Evolutionary conservation across 2,888 invertebrate species (phyloP), one percentile per base, ranked within the genome.

Genomic region (Steromphala cineraria): DNA sequence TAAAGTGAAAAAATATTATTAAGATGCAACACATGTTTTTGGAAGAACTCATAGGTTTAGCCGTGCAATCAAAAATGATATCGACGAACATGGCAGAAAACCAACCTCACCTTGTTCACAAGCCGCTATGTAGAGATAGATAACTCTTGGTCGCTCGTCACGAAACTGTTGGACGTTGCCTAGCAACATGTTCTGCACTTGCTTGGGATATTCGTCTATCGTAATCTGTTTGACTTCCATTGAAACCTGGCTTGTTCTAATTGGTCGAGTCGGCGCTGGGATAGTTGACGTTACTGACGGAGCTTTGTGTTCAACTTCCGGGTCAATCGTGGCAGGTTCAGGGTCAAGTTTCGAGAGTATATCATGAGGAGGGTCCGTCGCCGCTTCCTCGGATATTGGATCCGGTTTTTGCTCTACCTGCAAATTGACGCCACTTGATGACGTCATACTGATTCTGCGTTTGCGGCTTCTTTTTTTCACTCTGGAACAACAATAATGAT

Each of bases 391-490:
- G 17, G 24, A 1, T 19, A 46, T 13, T n/a, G 5, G 56, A 2
- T 15, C 67, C 13, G 13, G 53, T 46, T 28, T 78, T 56, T 8
- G 10, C 0, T 24, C 28, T 36, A 80, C 82, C 24, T 77, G 56
- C 24, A 82, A 40, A 8, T 80, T 79, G 52, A 81, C 75, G 15
- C 67, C 79, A 40, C 82, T 82, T n/a, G 83, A 83, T 36, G 83
- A 82, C 19, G 83, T 79, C 52, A 78, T 46, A 53, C 81, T 83
- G 4, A 13, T 24, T 8, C 19, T 56, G 1, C 79, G 67, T 17
- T 52, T 31, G 2, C 19, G 17, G 17, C 40, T 31, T 31, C 74
- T 31, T 74, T 2, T 24, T 19, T 21, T 56, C 24, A 46, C 46
- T 13, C 46, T 46, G 10, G 4, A 46, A 46, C 46, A 46, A 13